Percentiles rank a stretch among this genome's conserved stretches.
Conservation (phyloP, 2,113 vertebrate species). For the Gymnogyps californianus region DNA sequence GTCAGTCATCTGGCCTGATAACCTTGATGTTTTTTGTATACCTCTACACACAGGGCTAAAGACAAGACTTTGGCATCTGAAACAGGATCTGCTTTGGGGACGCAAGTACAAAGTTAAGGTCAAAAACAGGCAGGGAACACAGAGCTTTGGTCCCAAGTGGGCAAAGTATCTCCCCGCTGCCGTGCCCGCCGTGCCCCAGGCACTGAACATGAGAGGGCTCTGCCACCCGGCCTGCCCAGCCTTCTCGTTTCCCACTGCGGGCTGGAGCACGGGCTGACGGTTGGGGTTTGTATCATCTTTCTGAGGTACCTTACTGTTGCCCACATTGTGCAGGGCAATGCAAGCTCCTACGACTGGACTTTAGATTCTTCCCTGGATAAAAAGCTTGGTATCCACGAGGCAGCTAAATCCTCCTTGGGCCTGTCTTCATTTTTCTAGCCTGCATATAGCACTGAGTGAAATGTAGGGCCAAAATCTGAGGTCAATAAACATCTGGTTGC, state of each 20-base stretch:
- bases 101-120: not conserved
- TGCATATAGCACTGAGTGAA: not conserved
- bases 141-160: not conserved
- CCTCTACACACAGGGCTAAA: not conserved
- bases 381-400: not conserved
- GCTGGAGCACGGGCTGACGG: not conserved
- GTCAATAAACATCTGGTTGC: not conserved
- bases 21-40: not conserved
- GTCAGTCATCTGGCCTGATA: not conserved
- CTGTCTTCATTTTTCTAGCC: not conserved
- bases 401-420: not conserved
- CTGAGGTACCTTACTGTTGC: not conserved
- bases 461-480: not conserved
- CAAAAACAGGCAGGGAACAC: not conserved
- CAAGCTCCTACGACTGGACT: not conserved
- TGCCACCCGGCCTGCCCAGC: not conserved
- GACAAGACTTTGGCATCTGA: not conserved
- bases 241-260: not conserved
- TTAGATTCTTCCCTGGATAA: not conserved
- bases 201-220: not conserved
- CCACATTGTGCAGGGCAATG: accelerated
- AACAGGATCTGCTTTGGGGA: not conserved
- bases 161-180: not conserved
- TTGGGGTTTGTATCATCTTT: not conserved
- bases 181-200: accelerated